Base-by-base conservation (phyloP, 2,888 invertebrate genomes). In the Drosophila dives region DNA sequence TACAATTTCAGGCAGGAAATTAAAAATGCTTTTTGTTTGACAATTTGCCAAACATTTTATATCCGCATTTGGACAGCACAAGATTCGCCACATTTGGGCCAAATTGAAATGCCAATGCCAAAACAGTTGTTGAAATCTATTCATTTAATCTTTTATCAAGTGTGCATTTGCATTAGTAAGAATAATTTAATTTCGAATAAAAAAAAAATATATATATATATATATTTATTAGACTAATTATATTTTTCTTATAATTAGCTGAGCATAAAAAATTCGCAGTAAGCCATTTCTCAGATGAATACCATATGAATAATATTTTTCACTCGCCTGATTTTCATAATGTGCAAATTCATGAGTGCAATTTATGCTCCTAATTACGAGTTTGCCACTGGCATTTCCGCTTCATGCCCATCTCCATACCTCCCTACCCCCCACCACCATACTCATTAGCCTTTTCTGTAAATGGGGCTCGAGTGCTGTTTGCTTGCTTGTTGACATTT, bases 11-110 rank as follows among this genome's bases (percentile, higher is more conserved):
- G 64, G 69, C 90, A 89, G 85, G 85, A 85, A 85, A 85, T 85
- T 85, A 85, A 85, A 85, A 85, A 81, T 80, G 75, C 75, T 85
- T 74, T 77, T 80, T 80, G 82, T 89, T 90, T 91, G 91, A 84
- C 89, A 84, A 88, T 88, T 84, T 86, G 89, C 84, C 91, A 88
- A 80, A 82, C 72, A 87, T 84, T 81, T 77, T 80, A 74, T 70
- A 83, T 83, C 84, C 79, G 77, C 72, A 72, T 76, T 88, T 77
- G 67, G 66, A 55, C 79, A 64, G 42, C 42, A 58, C 40, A 62
- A 77, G 55, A 58, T 77, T 48, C 38, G 29, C 32, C 54, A 66
- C 49, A 66, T 65, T 81, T 77, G 62, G 29, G 45, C 33, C 51
- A 78, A 84, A 81, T 81, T 75, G 62, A 81, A 82, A 68, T 81